These are phyloP conservation scores for Serrognathus titanus DNA, from an alignment of 2,888 invertebrate species.

Conservation along the genomic window DNA sequence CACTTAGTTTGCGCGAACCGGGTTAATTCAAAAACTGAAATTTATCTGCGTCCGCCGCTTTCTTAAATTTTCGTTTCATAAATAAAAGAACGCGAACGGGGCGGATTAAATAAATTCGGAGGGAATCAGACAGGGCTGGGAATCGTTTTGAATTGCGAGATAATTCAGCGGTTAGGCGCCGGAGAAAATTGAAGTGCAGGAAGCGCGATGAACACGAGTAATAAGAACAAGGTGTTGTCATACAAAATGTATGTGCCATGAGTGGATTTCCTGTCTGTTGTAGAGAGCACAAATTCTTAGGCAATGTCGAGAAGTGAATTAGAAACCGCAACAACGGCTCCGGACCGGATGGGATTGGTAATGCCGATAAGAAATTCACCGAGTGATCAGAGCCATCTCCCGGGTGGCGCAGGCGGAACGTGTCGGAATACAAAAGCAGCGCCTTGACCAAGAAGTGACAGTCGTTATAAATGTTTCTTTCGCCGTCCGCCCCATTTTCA, in stretches of 20 bases:
- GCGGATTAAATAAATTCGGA: slow-evolving; percentile 24
- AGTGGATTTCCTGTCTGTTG: slow-evolving; percentile 41
- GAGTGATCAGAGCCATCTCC: slow-evolving; percentile 35
- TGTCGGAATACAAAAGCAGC: slow-evolving; percentile 39
- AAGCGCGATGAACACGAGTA: slow-evolving; percentile 29
- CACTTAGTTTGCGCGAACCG: too few relatives aligned
- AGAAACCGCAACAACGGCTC: slow-evolving; percentile 37
- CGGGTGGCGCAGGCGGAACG: slow-evolving; percentile 25
- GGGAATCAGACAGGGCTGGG: slow-evolving; percentile 24
- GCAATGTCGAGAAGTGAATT: slow-evolving; percentile 34
- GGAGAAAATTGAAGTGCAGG: slow-evolving; percentile 38
- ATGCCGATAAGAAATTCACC: slow-evolving; percentile 44
- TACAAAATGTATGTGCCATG: slow-evolving; percentile 46
- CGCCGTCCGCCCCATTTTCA: slow-evolving; percentile 1
- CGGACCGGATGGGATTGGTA: slow-evolving; percentile 37
- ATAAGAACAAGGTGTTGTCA: slow-evolving; percentile 39
- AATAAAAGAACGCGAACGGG: slow-evolving; percentile 20
- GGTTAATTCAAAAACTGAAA: too few relatives aligned
- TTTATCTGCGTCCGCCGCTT: neutral
- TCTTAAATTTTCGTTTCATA: slow-evolving; percentile 17
- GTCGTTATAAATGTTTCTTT: slow-evolving; percentile 34
- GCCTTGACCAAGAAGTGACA: slow-evolving; percentile 31
- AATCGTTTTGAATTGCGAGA: slow-evolving; percentile 35
- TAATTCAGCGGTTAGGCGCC: slow-evolving; percentile 35
- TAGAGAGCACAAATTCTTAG: slow-evolving; percentile 11